A percentile compares a stretch with the other conserved stretches of the same genome.
These are phyloP conservation scores for Drosophila subsilvestris DNA, from an alignment of 2,888 invertebrate species.

Conservation along the genomic window DNA sequence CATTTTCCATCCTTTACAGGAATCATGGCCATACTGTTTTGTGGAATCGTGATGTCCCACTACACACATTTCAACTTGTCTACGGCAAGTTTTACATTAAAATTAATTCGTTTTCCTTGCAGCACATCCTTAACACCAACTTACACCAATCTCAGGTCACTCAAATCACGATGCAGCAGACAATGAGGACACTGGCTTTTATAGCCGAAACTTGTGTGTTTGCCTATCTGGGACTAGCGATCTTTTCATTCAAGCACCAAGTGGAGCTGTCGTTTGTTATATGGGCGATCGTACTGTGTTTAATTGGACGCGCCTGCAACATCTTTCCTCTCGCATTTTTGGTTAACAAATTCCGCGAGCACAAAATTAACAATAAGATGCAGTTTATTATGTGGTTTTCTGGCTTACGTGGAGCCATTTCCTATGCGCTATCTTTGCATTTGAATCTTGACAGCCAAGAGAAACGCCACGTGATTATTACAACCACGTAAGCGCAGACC, in stretches of 20 bases:
- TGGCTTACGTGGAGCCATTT: constrained; percentile 97
- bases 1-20: constrained; percentile 81
- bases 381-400: constrained; percentile 99
- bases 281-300: constrained; percentile 96
- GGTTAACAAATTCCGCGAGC: constrained; percentile 97
- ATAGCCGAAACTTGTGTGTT: constrained; percentile 99
- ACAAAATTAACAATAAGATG: constrained; percentile 99
- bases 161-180: constrained; percentile 99
- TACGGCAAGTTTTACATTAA: constrained; percentile 84
- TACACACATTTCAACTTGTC: constrained; percentile 99
- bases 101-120: not conserved
- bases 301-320: constrained; percentile 97
- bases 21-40: constrained; percentile 99
- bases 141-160: constrained; percentile 87
- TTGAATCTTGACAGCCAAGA: constrained; percentile 95
- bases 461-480: constrained; percentile 97
- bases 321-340: constrained; percentile 97
- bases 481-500: constrained; percentile 88
- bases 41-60: constrained; percentile 99
- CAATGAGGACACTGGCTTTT: constrained; percentile 97
- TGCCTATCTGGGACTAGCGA: constrained; percentile 92
- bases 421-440: constrained; percentile 98
- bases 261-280: constrained; percentile 96
- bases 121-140: not conserved
- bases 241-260: constrained; percentile 96